These are phyloP conservation scores for Stylophora pistillata DNA, from an alignment of 64 coral and sea anemone species.

Conservation along the genomic window DNA sequence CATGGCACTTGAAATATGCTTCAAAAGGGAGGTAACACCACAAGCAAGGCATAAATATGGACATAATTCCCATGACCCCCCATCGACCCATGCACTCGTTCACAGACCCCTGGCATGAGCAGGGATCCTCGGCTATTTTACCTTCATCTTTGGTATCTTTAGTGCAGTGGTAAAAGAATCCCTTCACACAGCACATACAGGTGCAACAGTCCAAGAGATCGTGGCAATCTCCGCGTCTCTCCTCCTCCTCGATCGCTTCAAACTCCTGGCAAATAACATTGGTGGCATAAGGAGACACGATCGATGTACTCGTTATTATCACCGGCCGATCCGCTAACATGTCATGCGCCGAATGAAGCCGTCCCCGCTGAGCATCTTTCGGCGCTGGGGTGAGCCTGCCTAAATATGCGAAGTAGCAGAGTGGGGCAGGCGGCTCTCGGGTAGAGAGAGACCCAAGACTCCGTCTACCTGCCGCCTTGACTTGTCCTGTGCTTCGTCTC, in stretches of 20 bases:
- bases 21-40: constrained; percentile 82
- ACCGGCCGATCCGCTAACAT: constrained; percentile 47
- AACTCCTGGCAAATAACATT: constrained; percentile 44
- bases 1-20: constrained; percentile 47
- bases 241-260: background rate
- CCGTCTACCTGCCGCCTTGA: background rate
- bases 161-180: constrained; percentile 80
- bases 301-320: constrained; percentile 46
- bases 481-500: background rate
- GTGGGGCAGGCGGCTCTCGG: constrained; percentile 10
- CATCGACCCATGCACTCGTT: constrained; percentile 66
- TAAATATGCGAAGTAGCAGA: constrained; percentile 60
- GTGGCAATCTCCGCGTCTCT: constrained; percentile 40
- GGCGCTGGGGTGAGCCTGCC: constrained; percentile 10
- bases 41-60: constrained; percentile 75
- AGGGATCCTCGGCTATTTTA: constrained; percentile 52
- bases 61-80: constrained; percentile 67
- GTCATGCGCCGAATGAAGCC: constrained; percentile 58
- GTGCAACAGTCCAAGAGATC: constrained; percentile 79
- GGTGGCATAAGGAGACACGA: constrained; percentile 54
- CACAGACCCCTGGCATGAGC: constrained; percentile 70
- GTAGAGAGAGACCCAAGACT: constrained; percentile 5
- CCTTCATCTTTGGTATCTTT: constrained; percentile 74
- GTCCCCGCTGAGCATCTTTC: background rate
- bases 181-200: constrained; percentile 88